Base-by-base conservation (phyloP, 2,113 vertebrate species). In the Puntigrus tetrazona region DNA sequence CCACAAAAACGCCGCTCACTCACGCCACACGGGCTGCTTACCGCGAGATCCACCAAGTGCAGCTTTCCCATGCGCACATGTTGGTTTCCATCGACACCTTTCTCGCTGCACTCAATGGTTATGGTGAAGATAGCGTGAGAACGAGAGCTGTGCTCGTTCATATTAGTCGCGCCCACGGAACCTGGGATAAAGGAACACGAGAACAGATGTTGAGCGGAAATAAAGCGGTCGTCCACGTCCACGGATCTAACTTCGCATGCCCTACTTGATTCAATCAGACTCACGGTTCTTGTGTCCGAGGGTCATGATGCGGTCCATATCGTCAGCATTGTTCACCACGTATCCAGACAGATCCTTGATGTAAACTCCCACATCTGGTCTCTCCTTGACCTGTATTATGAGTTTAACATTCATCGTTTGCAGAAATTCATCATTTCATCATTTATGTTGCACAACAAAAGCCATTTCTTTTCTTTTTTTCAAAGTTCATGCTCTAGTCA, bases 291-390 rank as follows among this genome's bases (percentile, higher is more conserved):
- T 99, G 93, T 99, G 96, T 43, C 98, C 98, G 65, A 99, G 90
- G 9, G 97, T 98, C 98, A 99, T 99, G 90, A 99, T 98, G 85
- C 97, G 94, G 92, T 99, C 98, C 98, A 99, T 99, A 82, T 99
- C 98, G 74, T 99, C 98, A 69, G 98, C 98, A 90, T 99, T 99
- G 92, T 99, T 98, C 45, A 99, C 98, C 0, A 98, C 97, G n/a
- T 98, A 99, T 73, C 96, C 96, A 84, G 97, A 97, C 18, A 99
- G 94, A 90, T 99, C 98, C 93, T 99, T 99, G 92, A 99, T 99
- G 88, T 99, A 99, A 70, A 99, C 98, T 38, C 98, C 98, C 84
- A 99, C 97, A 88, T 99, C 98, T 70, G 98, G 98, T 85, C 98
- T 96, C 92, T 99, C 98, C 94, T 99, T 99, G 69, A 99, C 98